phyloP scores from a whole-genome alignment of 2,797 vertebrate genomes.

The Syngnathus rostellatus region DNA sequence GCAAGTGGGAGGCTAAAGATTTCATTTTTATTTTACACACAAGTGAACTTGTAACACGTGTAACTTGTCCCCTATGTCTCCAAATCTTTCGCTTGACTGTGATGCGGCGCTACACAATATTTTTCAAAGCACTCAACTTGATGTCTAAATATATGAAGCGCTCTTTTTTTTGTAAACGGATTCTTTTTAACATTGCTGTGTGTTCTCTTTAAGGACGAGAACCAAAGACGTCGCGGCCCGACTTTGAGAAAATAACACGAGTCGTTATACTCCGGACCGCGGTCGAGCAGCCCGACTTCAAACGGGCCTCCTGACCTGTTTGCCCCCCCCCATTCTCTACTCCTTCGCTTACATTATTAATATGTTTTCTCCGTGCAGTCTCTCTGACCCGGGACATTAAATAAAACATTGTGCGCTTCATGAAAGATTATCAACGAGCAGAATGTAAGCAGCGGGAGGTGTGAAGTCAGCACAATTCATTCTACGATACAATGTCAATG shows the following conservation, averaged over 20 bases:
- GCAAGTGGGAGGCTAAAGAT: constrained; percentile 34
- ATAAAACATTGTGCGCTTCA: constrained; percentile 98
- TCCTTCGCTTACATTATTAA: constrained; percentile 79
- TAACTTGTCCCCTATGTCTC: constrained; percentile 4
- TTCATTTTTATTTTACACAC: constrained; percentile 8
- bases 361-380: constrained; percentile 89
- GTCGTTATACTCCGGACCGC: constrained; percentile 82
- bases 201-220: neutral
- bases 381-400: constrained; percentile 98
- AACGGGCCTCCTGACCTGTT: constrained; percentile 78
- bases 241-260: constrained; percentile 64
- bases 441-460: constrained; percentile 95
- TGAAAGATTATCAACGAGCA: constrained; percentile 98
- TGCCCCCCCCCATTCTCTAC: constrained; percentile 47
- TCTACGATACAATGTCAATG: constrained; percentile 93
- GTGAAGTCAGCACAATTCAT: constrained; percentile 86
- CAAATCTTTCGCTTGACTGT: neutral
- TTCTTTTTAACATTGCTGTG: neutral
- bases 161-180: neutral
- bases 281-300: constrained; percentile 73
- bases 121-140: neutral
- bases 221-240: neutral
- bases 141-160: neutral
- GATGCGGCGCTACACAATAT: neutral
- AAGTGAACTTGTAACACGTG: neutral